Evolutionary conservation across 1,140 invertebrate genomes (phyloP), one percentile per base, ranked within the genome.

Genomic region (Lanistes nyassanus): DNA sequence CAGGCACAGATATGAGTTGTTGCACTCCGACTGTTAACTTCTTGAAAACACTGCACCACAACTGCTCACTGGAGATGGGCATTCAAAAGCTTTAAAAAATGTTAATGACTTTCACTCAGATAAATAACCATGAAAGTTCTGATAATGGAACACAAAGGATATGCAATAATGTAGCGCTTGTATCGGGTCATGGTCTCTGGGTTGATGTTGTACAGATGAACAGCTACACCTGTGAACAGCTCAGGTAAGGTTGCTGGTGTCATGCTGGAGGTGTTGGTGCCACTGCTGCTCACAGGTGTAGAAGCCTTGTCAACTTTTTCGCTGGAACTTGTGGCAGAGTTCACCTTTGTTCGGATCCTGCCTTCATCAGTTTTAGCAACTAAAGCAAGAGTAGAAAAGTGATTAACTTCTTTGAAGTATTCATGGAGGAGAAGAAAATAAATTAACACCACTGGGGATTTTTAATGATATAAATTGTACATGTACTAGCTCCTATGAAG

Each of bases 131-230:
- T 5, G 56, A 29, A 36, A 23, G 5, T 34, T 51, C 29, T 42
- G 11, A 2, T 29, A 23, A 13, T 26, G 11, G 60, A 47, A 39
- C n/a, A 37, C 36, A 81, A 86, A 88, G 85, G 85, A 88, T 87
- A 86, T 86, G 87, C 83, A 36, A 88, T 76, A 39, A 88, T 76
- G 58, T 83, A 84, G 81, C 86, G 75, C 67, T 76, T 86, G 62
- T 84, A 81, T 26, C 73, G 80, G 51, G 82, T 87, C 47, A 78
- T 66, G 16, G 81, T 66, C 29, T 85, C 81, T 13, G 71, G 60
- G 29, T 77, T 55, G 13, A 86, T 74, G 13, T 82, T 77, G 34
- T 86, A 80, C 60, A 87, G 75, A 71, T 82, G 83, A 4, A 84
- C 64, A 0, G 75, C 73, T 0, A 81, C 37, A 29, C 82, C 84